Conservation (phyloP, 2,888 invertebrate species). For the Peribatodes rhomboidaria region DNA sequence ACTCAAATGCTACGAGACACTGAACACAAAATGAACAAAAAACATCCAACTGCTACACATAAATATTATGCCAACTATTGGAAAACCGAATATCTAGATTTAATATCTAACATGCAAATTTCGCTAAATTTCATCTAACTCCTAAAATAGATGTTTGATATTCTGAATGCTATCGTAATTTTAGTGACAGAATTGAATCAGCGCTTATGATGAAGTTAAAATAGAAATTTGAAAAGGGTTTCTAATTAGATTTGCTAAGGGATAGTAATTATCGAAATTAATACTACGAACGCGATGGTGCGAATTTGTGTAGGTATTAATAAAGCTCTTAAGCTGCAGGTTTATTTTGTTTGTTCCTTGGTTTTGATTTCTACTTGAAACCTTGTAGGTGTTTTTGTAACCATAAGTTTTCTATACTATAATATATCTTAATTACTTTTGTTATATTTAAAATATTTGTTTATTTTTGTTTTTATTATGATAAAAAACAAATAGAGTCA, state of each 20-base stretch:
- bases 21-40: constrained; percentile 51
- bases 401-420: too few species aligned
- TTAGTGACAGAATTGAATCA: constrained; percentile 20
- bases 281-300: constrained; percentile 62
- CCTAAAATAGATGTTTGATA: constrained; percentile 36
- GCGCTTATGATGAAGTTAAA: background rate
- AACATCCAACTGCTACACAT: constrained; percentile 49
- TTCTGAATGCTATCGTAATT: constrained; percentile 37
- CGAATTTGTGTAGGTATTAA: constrained; percentile 85
- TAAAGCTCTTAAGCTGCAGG: constrained; percentile 65
- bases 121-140: constrained; percentile 46
- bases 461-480: too few species aligned
- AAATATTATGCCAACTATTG: constrained; percentile 67
- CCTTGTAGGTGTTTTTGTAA: background rate
- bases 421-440: background rate
- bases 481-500: too few species aligned
- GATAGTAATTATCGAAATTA: constrained; percentile 20
- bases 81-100: constrained; percentile 64
- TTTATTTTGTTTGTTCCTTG: background rate
- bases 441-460: background rate
- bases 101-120: constrained; percentile 73
- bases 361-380: background rate
- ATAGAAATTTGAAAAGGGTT: constrained; percentile 5
- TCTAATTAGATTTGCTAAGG: constrained; percentile 16
- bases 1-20: constrained; percentile 48